Evolutionary conservation across 2,113 vertebrate species (phyloP).

Genomic region (Pituophis catenifer): DNA sequence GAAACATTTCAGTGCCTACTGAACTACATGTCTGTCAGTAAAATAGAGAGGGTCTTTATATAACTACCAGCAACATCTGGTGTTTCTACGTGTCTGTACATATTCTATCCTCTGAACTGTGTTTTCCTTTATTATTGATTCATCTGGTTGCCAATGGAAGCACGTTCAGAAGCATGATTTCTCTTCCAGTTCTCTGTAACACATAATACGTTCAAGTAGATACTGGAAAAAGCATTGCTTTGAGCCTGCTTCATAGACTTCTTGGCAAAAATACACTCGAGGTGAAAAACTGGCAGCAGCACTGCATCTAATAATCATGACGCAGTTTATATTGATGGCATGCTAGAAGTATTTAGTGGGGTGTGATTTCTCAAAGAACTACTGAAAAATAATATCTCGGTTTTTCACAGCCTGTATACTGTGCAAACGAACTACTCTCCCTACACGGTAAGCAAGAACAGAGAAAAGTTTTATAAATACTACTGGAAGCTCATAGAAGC

Average conservation of each 20-base stretch:
- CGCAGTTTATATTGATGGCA: not conserved
- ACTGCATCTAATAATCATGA: not conserved
- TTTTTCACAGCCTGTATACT: not conserved
- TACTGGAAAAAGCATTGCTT: not conserved
- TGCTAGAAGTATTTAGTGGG: not conserved
- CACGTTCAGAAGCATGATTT: not conserved
- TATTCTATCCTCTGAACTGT: not conserved
- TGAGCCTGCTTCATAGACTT: not conserved
- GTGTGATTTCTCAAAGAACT: not conserved
- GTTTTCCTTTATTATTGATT: not conserved
- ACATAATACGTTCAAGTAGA: not conserved
- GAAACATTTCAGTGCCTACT: not conserved
- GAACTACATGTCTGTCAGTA: not conserved
- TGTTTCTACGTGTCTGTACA: not conserved
- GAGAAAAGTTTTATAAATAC: not conserved
- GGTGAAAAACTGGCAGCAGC: not conserved
- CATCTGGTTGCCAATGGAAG: not conserved
- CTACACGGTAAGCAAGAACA: not conserved
- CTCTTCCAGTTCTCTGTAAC: not conserved
- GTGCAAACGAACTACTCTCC: not conserved
- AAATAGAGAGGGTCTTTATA: not conserved
- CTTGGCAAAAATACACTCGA: constrained; percentile 6
- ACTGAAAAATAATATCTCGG: not conserved
- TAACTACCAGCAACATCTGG: not conserved
- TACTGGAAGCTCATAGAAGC: not conserved